Percentiles rank a stretch among this genome's conserved stretches.
Evolutionary conservation across 2,797 vertebrate species (phyloP).

Genomic region (Brotula barbata): DNA sequence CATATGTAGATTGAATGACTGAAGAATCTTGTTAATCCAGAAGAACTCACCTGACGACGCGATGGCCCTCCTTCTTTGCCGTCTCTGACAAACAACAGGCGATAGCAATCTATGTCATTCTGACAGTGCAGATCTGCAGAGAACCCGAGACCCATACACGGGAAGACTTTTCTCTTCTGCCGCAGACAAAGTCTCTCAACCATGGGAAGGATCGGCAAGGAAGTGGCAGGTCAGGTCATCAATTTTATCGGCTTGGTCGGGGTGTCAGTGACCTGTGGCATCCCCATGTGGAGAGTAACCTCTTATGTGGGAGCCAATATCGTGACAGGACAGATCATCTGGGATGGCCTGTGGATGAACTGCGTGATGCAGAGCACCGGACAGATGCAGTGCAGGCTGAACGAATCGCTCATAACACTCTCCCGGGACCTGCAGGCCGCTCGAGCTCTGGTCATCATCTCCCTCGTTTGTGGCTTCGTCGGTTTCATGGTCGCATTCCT

Average conservation of each 20-base stretch:
- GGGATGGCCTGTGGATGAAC: conserved; percentile 86
- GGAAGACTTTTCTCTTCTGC: conserved; percentile 20
- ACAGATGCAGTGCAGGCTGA: conserved; percentile 82
- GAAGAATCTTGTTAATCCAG: conserved; percentile 74
- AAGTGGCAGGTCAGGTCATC: conserved; percentile 72
- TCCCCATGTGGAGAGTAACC: conserved; percentile 82
- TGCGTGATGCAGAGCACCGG: conserved; percentile 83
- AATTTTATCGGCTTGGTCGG: conserved; percentile 74
- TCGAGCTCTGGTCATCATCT: conserved; percentile 74
- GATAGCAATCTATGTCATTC: conserved; percentile 21
- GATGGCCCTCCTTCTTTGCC: conserved; percentile 50
- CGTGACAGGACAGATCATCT: conserved; percentile 78
- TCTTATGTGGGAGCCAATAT: conserved; percentile 81
- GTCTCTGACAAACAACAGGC: conserved; percentile 41
- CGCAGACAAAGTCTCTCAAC: conserved; percentile 32
- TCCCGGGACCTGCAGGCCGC: conserved; percentile 75
- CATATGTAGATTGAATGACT: conserved; percentile 11
- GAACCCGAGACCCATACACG: conserved; percentile 27
- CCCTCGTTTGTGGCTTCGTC: conserved; percentile 73
- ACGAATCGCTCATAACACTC: conserved; percentile 70
- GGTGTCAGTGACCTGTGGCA: conserved; percentile 66
- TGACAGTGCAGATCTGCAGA: neutral
- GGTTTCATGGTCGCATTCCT: conserved; percentile 76
- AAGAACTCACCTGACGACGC: conserved; percentile 46
- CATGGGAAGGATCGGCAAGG: conserved; percentile 78